A percentile compares a stretch with the other conserved stretches of the same genome.
phyloP scores from a whole-genome alignment of 2,113 vertebrate species.

The Numida meleagris region DNA sequence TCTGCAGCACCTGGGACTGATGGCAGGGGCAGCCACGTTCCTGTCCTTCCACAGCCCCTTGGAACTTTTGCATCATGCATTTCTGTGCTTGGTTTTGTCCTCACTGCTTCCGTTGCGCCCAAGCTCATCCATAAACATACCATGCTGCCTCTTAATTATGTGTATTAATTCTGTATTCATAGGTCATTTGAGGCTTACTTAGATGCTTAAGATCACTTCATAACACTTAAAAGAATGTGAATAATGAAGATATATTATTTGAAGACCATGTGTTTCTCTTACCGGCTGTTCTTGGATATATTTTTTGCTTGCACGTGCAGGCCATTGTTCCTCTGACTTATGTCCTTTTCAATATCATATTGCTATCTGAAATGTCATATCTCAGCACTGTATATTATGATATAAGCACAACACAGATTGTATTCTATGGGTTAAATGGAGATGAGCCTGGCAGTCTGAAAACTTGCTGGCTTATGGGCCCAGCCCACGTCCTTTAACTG shows the following conservation, averaged over 20 bases:
- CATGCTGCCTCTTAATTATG: background rate
- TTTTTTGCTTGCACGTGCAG: background rate
- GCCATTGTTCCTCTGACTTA: background rate
- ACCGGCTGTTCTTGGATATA: background rate
- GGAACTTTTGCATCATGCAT: background rate
- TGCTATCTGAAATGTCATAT: background rate
- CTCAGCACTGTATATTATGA: background rate
- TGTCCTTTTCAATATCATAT: background rate
- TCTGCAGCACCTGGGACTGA: background rate
- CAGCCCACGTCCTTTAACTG: background rate
- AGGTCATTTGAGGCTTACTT: background rate
- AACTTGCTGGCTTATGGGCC: background rate
- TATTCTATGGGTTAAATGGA: background rate
- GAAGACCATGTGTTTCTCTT: background rate
- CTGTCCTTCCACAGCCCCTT: background rate
- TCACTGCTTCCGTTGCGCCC: background rate
- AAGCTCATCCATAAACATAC: background rate
- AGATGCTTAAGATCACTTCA: background rate
- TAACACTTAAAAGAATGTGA: background rate
- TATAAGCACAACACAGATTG: background rate
- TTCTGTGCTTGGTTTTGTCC: background rate
- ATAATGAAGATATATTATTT: background rate
- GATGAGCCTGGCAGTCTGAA: background rate
- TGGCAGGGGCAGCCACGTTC: background rate
- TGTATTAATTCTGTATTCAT: background rate